Conservation (phyloP, 2,113 vertebrate genomes). For the Mionectes macconnelli region DNA sequence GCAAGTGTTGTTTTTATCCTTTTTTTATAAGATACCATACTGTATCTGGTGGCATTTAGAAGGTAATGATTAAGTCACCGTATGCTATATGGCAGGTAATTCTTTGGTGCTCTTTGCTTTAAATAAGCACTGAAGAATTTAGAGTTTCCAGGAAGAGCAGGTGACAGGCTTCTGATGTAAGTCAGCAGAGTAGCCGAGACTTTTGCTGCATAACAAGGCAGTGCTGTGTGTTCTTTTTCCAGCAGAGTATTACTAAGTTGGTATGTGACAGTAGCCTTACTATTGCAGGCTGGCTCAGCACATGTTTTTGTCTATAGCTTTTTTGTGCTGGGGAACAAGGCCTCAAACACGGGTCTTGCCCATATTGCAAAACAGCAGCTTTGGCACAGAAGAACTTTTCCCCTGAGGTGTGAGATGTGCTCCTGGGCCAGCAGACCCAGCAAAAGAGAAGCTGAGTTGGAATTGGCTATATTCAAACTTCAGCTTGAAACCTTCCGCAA, state of each 20-base stretch:
- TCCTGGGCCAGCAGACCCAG: not conserved
- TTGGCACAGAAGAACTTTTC: not conserved
- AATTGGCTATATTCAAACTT: not conserved
- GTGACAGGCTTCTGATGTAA: not conserved
- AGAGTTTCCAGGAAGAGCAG: not conserved
- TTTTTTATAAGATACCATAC: not conserved
- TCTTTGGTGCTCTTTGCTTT: not conserved
- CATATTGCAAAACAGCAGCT: rapidly evolving
- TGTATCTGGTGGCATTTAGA: not conserved
- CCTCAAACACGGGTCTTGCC: not conserved
- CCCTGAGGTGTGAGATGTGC: not conserved
- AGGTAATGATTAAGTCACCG: not conserved
- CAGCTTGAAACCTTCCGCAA: not conserved
- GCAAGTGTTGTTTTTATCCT: not conserved
- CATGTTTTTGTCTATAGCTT: not conserved
- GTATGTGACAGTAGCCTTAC: not conserved
- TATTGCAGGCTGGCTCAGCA: not conserved
- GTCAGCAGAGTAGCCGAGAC: not conserved
- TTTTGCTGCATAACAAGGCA: not conserved
- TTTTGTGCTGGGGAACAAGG: not conserved
- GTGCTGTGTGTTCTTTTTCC: conserved; percentile 3
- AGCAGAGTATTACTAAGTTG: not conserved
- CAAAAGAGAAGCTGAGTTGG: not conserved
- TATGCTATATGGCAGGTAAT: not conserved
- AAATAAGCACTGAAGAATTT: not conserved